These are phyloP conservation scores for Lutraria lutraria DNA, from an alignment of 2,888 invertebrate species.

Conservation along the genomic window DNA sequence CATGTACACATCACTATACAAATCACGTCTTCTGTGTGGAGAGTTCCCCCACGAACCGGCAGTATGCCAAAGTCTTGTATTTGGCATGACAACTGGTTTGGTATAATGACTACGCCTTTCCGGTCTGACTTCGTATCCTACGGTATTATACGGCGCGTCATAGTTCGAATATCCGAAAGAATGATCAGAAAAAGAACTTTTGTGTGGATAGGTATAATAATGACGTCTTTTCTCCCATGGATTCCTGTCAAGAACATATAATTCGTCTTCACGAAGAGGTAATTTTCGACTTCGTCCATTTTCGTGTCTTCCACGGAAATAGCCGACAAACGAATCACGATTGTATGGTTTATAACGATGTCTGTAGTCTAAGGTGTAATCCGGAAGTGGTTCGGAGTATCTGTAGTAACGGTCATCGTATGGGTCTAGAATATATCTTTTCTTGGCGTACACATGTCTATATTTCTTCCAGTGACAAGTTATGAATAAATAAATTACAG, in stretches of 20 bases:
- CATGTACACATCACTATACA: conserved; percentile 32
- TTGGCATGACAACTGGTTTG: neutral
- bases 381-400: conserved; percentile 51
- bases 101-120: neutral
- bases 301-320: conserved; percentile 38
- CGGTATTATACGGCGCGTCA: neutral
- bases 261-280: neutral
- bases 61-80: conserved; percentile 34
- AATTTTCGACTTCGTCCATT: neutral
- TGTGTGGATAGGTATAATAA: conserved; percentile 39
- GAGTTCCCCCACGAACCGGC: neutral
- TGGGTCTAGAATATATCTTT: conserved; percentile 37
- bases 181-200: neutral
- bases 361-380: conserved; percentile 37
- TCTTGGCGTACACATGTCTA: conserved; percentile 50
- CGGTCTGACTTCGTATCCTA: neutral
- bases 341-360: conserved; percentile 48
- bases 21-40: neutral
- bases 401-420: conserved; percentile 1
- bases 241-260: conserved; percentile 18
- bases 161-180: neutral
- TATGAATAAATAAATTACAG: conserved; percentile 47
- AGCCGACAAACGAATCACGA: conserved; percentile 42
- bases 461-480: conserved; percentile 49
- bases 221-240: conserved; percentile 37